Evolutionary conservation across 2,113 vertebrate genomes (phyloP).

Genomic region (Apteryx mantelli): DNA sequence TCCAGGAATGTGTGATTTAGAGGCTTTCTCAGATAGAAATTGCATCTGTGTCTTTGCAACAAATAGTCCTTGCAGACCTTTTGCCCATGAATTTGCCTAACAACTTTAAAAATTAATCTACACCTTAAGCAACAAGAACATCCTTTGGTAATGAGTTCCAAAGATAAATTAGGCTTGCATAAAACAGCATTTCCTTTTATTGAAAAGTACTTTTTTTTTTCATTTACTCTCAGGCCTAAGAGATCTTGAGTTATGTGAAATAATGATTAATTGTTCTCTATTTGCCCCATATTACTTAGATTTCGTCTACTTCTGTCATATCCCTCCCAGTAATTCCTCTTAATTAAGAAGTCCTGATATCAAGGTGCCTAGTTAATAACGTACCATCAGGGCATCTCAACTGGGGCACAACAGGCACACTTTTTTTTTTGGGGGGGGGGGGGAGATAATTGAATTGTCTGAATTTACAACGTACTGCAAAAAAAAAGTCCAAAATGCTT

Average conservation of each 20-base stretch:
- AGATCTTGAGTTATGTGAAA: not conserved
- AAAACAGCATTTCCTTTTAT: not conserved
- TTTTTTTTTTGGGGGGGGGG: too few relatives aligned
- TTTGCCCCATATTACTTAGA: not conserved
- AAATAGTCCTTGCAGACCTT: not conserved
- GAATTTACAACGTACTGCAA: not conserved
- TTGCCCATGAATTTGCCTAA: not conserved
- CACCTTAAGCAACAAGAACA: not conserved
- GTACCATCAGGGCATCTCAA: not conserved
- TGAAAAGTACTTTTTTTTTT: not conserved
- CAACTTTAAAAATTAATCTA: not conserved
- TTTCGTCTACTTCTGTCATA: not conserved
- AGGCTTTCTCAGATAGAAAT: not conserved
- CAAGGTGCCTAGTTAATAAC: not conserved
- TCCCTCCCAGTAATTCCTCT: not conserved
- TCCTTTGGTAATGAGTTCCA: not conserved
- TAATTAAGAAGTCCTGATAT: not conserved
- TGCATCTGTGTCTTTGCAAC: not conserved
- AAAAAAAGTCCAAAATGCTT: not conserved
- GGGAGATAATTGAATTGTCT: not conserved
- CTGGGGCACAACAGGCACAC: not conserved
- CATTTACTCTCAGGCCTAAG: not conserved
- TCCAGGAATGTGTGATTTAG: conserved; percentile 12
- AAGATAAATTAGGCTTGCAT: not conserved
- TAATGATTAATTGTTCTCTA: not conserved